Evolutionary conservation across 2,888 invertebrate species (phyloP).

Genomic region (Synergus laeviventris): DNA sequence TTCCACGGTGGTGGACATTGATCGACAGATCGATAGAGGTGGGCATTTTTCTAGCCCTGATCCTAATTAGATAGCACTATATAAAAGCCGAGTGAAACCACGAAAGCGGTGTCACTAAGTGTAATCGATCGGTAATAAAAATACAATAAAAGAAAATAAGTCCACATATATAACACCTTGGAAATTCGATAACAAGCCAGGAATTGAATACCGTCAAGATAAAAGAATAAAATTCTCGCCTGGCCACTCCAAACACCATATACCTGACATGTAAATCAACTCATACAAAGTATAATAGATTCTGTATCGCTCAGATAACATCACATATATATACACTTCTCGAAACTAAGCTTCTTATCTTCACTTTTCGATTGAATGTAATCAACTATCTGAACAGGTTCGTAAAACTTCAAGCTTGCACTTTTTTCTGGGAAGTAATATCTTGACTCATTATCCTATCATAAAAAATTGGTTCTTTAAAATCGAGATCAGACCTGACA

Average conservation of each 20-base stretch:
- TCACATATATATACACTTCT: not conserved
- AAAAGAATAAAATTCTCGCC: slow-evolving; percentile 25
- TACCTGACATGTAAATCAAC: slow-evolving; percentile 32
- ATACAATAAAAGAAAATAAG: slow-evolving; percentile 9
- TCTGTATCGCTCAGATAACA: slow-evolving; percentile 5
- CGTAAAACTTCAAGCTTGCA: not conserved
- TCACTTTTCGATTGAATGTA: slow-evolving; percentile 21
- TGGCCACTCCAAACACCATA: slow-evolving; percentile 5
- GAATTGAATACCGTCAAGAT: slow-evolving; percentile 30
- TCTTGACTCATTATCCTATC: too few species aligned
- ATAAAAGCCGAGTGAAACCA: slow-evolving; percentile 15
- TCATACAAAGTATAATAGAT: slow-evolving; percentile 28
- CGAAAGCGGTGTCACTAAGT: not conserved
- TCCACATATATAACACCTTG: slow-evolving; percentile 9
- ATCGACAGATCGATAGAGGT: slow-evolving; percentile 36
- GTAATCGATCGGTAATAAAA: not conserved
- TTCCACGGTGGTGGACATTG: slow-evolving; percentile 20
- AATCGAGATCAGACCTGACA: too few species aligned
- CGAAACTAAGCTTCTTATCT: slow-evolving; percentile 15
- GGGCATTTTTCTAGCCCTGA: slow-evolving; percentile 10
- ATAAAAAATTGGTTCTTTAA: too few species aligned
- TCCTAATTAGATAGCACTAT: slow-evolving; percentile 32
- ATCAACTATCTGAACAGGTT: slow-evolving; percentile 25
- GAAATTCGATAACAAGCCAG: slow-evolving; percentile 20
- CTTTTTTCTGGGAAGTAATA: not conserved